A percentile compares a stretch with the other conserved stretches of the same genome.
These are phyloP conservation scores for Euschistus heros DNA, from an alignment of 1,140 invertebrate species.

Conservation along the genomic window DNA sequence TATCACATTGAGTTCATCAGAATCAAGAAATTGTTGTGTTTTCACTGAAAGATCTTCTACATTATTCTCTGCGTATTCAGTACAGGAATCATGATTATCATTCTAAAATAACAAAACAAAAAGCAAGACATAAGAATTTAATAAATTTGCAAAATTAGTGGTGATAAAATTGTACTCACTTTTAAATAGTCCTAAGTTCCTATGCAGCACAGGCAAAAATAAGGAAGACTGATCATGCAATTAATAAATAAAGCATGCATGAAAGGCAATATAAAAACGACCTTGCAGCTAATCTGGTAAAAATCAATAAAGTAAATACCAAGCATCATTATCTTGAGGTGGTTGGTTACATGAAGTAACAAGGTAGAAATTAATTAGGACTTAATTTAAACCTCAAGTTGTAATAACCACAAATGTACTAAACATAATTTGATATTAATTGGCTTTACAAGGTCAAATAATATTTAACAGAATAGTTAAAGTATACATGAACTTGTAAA, in stretches of 20 bases:
- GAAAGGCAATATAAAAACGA: background rate
- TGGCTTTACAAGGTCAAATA: too few species aligned
- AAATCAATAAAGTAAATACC: too few species aligned
- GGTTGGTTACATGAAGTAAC: too few species aligned
- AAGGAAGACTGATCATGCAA: constrained; percentile 4
- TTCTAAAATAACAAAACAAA: background rate
- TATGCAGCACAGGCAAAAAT: constrained; percentile 9
- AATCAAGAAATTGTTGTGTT: constrained; percentile 16
- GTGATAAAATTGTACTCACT: background rate
- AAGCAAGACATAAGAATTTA: background rate
- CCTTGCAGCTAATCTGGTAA: constrained; percentile 6
- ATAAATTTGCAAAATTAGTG: background rate
- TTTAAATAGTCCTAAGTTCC: background rate
- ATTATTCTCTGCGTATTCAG: background rate
- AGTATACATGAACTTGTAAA: too few species aligned
- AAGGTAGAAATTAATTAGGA: too few species aligned
- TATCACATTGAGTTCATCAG: background rate
- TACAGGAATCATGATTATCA: background rate
- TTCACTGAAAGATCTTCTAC: background rate
- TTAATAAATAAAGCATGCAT: background rate
- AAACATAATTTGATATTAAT: too few species aligned
- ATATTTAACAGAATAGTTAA: too few species aligned
- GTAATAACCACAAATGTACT: too few species aligned
- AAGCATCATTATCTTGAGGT: too few species aligned
- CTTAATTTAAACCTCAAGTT: too few species aligned